Percentiles rank a stretch among this genome's conserved stretches.
phyloP scores from a whole-genome alignment of 1,140 invertebrate genomes.

The Mycetomoellerius zeteki region DNA sequence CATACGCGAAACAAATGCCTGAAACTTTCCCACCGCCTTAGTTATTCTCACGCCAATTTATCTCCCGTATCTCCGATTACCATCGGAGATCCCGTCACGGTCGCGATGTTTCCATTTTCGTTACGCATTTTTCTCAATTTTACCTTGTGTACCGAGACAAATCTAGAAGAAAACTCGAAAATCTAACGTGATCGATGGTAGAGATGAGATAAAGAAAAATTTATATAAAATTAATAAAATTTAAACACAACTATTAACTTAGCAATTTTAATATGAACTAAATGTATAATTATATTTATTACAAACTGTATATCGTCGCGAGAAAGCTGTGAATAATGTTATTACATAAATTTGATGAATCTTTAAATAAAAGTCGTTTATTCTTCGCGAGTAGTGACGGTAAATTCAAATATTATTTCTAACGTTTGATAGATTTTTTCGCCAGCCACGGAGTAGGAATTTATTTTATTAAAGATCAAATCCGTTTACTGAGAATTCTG shows the following conservation, averaged over 20 bases:
- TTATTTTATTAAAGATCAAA: slow-evolving; percentile 46
- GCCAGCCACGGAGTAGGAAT: background rate
- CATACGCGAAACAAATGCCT: slow-evolving; percentile 39
- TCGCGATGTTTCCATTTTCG: slow-evolving; percentile 17
- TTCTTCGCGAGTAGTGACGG: background rate
- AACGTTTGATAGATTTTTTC: background rate
- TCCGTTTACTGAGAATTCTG: slow-evolving; percentile 28
- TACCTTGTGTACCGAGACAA: background rate
- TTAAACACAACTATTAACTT: background rate
- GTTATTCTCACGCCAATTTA: slow-evolving; percentile 44
- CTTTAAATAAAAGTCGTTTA: background rate
- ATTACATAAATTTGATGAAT: background rate
- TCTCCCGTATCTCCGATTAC: slow-evolving; percentile 57
- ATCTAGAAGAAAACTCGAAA: background rate
- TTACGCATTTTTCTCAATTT: slow-evolving; percentile 29
- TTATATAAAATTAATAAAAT: background rate
- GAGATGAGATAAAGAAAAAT: background rate
- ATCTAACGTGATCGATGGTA: background rate
- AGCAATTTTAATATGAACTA: background rate
- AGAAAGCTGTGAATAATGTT: background rate
- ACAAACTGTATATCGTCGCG: background rate
- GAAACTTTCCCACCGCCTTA: slow-evolving; percentile 6
- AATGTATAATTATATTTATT: background rate
- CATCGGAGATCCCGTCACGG: slow-evolving; percentile 6
- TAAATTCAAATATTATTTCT: slow-evolving; percentile 23